A percentile compares a stretch with the other conserved stretches of the same genome.
phyloP scores from a whole-genome alignment of 2,888 invertebrate species.

The Cryptocheilus praepositus region DNA sequence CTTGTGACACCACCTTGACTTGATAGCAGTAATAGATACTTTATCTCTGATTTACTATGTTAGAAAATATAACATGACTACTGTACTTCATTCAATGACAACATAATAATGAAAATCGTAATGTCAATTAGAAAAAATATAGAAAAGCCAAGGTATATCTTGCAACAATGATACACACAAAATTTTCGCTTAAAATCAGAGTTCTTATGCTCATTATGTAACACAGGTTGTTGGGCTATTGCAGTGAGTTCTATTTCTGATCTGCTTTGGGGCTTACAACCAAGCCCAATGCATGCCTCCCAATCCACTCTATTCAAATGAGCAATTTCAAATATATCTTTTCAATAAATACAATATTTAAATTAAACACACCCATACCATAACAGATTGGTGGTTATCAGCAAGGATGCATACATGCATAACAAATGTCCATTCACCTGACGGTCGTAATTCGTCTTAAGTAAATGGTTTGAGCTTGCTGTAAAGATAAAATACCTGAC shows the following conservation, averaged over 20 bases:
- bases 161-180: slow-evolving; percentile 4
- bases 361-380: no score
- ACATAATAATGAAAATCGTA: no score
- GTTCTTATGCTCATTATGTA: slow-evolving; percentile 63
- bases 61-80: no score
- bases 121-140: no score
- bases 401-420: no score
- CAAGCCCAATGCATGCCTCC: slow-evolving; percentile 39
- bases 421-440: neutral
- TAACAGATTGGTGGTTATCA: no score
- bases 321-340: slow-evolving; percentile 13
- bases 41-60: no score
- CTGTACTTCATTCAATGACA: no score
- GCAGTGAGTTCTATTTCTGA: slow-evolving; percentile 68
- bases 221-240: slow-evolving; percentile 51
- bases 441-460: neutral
- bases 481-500: neutral
- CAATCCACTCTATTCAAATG: slow-evolving; percentile 10
- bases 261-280: slow-evolving; percentile 52
- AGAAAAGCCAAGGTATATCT: neutral
- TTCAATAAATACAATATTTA: neutral
- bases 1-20: no score
- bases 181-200: slow-evolving; percentile 38
- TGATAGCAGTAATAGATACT: no score
- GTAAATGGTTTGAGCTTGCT: neutral